Base-by-base conservation (phyloP, 2,113 vertebrate species). In the Leucosticte australis region DNA sequence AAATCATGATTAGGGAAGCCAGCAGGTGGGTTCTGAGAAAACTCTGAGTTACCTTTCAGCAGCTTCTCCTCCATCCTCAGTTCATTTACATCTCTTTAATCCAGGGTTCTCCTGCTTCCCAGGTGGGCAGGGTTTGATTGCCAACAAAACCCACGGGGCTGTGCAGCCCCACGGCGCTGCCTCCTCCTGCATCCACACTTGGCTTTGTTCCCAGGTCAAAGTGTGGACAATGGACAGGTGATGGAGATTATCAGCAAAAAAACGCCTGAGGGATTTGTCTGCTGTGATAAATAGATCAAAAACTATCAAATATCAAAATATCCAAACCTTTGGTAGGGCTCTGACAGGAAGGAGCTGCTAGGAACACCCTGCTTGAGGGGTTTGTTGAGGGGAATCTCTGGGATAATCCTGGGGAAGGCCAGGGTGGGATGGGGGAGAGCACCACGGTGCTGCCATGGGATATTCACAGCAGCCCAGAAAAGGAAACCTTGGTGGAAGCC, bases 231-330 rank as follows among this genome's bases (percentile, higher is more conserved):
- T 0, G 13, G 50, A 22, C 24, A 11, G 39, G 53, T 2, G 33
- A 8, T 3, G 33, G 67, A 31, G 46, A 7, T 63, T 11, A 17
- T 16, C 68, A 75, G 73, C 73, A 42, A 18, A 50, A 63, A 5
- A 5, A 15, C 10, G 21, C 28, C 41, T 27, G 13, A 49, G 47
- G 22, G 27, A 18, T 23, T 60, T 59, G 21, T 24, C 9, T 39
- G 23, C 89, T 47, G 12, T 0, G 0, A 19, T 31, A 20, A 59
- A 67, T 15, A 8, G 22, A 27, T 7, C 4, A 10, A 7, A 27
- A 60, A 68, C 31, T 3, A 7, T 0, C 26, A 16, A 9, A 13
- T 14, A 15, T 8, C 42, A 69, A 56, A 74, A 56, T 33, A 62
- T 16, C 15, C 5, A 39, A 78, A 16, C 15, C 11, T 79, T 68